Conservation (phyloP, 2,888 invertebrate genomes). For the Pterostichus madidus region DNA sequence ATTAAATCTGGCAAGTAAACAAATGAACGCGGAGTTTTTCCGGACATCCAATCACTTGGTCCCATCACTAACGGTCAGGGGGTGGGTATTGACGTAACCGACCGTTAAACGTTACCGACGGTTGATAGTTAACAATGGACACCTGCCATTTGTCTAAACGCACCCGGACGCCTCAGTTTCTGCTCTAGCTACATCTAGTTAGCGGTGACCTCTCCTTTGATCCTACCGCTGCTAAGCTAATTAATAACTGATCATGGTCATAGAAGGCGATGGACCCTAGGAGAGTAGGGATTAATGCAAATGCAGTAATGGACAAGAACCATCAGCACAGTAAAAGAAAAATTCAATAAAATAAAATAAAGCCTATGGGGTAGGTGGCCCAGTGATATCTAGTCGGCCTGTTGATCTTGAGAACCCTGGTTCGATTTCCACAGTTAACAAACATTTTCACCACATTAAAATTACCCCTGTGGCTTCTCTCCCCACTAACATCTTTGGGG, state of each 20-base stretch:
- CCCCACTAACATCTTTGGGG: no score
- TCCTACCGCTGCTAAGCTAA: slow-evolving; percentile 28
- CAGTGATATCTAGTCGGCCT: no score
- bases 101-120: slow-evolving; percentile 54
- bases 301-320: no score
- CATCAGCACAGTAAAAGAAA: no score
- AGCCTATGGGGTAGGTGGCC: no score
- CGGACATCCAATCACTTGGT: slow-evolving; percentile 5
- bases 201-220: slow-evolving; percentile 11
- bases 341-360: no score
- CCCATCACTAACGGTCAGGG: slow-evolving; percentile 1
- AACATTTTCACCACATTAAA: no score
- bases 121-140: slow-evolving; percentile 59
- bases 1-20: no score
- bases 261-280: background rate
- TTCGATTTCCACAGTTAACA: no score
- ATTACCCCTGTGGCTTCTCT: no score
- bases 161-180: background rate
- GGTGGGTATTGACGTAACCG: slow-evolving; percentile 39
- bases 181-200: slow-evolving; percentile 5
- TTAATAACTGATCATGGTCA: slow-evolving; percentile 55
- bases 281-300: no score
- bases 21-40: background rate
- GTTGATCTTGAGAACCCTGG: no score
- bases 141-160: slow-evolving; percentile 60